Evolutionary conservation across 1,140 invertebrate species (phyloP).

Genomic region (Plectrocnemia conspersa): DNA sequence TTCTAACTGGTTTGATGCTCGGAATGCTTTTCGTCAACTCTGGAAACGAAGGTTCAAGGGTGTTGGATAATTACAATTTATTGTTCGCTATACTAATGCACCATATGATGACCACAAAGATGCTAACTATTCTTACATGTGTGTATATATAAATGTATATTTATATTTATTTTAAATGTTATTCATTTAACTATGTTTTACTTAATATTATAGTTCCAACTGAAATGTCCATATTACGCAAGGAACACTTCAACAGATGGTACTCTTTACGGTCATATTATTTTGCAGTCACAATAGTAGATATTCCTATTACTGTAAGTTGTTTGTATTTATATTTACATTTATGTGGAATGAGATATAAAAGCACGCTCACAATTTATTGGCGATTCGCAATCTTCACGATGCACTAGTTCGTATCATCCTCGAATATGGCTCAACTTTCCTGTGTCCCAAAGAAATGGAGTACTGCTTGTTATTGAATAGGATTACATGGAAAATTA

Average conservation of each 20-base stretch:
- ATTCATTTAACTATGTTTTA: slow-evolving; percentile 44
- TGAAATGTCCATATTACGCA: slow-evolving; percentile 84
- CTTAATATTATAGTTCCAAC: slow-evolving; percentile 71
- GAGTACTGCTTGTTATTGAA: too few relatives aligned
- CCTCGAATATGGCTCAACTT: too few relatives aligned
- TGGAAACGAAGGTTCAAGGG: slow-evolving; percentile 66
- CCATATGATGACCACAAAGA: slow-evolving; percentile 80
- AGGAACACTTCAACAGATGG: slow-evolving; percentile 95
- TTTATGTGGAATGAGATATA: too few relatives aligned
- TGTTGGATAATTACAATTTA: slow-evolving; percentile 77
- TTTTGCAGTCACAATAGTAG: slow-evolving; percentile 78
- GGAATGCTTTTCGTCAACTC: slow-evolving; percentile 65
- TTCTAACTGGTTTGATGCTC: slow-evolving; percentile 67
- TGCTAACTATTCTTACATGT: slow-evolving; percentile 80
- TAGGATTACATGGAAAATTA: too few relatives aligned
- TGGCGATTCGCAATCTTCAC: too few relatives aligned
- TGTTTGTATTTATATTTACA: too few relatives aligned
- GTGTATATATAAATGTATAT: slow-evolving; percentile 40
- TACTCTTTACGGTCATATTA: slow-evolving; percentile 93
- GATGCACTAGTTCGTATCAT: too few relatives aligned
- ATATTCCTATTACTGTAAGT: slow-evolving; percentile 70
- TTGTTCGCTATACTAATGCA: slow-evolving; percentile 78
- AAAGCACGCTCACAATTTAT: too few relatives aligned
- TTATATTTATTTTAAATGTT: background rate
- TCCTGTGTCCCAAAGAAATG: too few relatives aligned